These are phyloP conservation scores for Kradibia gibbosae DNA, from an alignment of 1,140 invertebrate genomes.

Conservation along the genomic window DNA sequence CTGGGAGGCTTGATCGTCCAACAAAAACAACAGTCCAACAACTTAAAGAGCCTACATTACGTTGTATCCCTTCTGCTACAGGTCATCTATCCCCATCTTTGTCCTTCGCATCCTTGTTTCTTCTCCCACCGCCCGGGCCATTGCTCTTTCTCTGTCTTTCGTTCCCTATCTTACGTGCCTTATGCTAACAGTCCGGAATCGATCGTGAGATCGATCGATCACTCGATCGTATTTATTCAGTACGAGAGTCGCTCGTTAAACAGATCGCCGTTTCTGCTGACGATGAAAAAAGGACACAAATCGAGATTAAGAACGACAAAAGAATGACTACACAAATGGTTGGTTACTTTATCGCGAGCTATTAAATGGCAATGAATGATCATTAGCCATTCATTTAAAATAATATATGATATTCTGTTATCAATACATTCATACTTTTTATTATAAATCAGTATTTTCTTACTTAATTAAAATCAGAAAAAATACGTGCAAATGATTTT, in stretches of 20 bases:
- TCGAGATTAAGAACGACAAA: background rate
- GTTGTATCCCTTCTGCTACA: slow-evolving; percentile 27
- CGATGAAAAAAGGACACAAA: background rate
- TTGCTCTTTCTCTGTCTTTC: slow-evolving; percentile 8
- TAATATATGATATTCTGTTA: too few species aligned
- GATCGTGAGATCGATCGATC: slow-evolving; percentile 38
- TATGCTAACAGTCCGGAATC: slow-evolving; percentile 22
- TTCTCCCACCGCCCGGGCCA: too few species aligned
- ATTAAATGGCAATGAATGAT: background rate
- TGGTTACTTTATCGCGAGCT: background rate
- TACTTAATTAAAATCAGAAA: background rate
- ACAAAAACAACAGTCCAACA: background rate
- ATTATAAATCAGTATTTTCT: background rate
- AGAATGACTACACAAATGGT: background rate
- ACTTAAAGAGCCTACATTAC: slow-evolving; percentile 42
- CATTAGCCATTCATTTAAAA: too few species aligned
- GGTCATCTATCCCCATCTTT: slow-evolving; percentile 29
- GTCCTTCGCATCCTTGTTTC: background rate
- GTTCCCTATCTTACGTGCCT: background rate
- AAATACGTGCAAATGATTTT: too few species aligned
- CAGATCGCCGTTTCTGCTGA: background rate
- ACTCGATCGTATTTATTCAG: slow-evolving; percentile 6
- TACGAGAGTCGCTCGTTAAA: slow-evolving; percentile 30
- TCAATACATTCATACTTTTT: too few species aligned
- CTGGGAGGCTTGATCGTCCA: background rate